Conservation (phyloP, 1,140 invertebrate genomes). For the Megalopta genalis region DNA sequence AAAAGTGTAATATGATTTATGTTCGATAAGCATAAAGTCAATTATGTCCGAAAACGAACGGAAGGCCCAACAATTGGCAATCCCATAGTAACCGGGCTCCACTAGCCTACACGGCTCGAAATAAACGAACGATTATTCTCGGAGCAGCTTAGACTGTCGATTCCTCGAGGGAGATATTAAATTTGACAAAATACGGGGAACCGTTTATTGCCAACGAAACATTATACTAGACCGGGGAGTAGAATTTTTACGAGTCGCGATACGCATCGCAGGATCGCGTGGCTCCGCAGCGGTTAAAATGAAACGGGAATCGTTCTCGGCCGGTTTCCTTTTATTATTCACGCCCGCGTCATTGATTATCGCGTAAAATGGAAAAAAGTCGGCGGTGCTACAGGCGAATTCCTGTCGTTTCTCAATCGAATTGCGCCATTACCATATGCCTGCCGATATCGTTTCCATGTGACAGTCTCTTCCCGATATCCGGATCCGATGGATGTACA, state of each 20-base stretch:
- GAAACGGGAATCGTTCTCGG: neutral
- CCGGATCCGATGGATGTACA: constrained; percentile 9
- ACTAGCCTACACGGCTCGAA: no score
- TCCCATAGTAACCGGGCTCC: no score
- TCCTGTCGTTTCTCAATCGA: constrained; percentile 48
- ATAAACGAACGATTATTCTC: no score
- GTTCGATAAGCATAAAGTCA: no score
- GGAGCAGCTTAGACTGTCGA: no score
- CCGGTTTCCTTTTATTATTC: neutral
- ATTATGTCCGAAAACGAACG: no score
- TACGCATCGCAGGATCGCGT: no score
- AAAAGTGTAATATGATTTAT: no score
- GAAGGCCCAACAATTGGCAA: no score
- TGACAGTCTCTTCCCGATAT: constrained; percentile 22
- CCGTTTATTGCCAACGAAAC: neutral
- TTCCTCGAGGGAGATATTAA: no score
- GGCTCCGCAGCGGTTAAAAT: no score
- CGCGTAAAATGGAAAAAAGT: constrained; percentile 15
- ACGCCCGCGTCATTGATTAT: constrained; percentile 32
- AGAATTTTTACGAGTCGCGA: neutral
- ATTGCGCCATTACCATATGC: constrained; percentile 41
- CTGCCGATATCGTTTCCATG: constrained; percentile 26
- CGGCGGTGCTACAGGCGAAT: constrained; percentile 27
- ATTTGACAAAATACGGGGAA: neutral
- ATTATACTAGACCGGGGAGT: neutral